phyloP scores from a whole-genome alignment of 1,140 invertebrate genomes.

The Panonychus citri region DNA sequence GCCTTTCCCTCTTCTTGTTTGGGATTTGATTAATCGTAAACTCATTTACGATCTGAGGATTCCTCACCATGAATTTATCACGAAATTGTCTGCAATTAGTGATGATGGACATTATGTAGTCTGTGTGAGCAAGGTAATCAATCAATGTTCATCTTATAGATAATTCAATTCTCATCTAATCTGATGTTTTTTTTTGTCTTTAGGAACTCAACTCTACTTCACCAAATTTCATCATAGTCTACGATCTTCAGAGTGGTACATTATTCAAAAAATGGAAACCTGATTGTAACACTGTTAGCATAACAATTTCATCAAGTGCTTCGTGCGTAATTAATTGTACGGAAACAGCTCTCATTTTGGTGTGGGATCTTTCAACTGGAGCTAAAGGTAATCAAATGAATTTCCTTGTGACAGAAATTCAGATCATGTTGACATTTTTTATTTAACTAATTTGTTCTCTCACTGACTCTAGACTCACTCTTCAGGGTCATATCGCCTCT shows the following conservation, averaged over 20 bases:
- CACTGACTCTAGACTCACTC: constrained; percentile 33
- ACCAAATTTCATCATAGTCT: constrained; percentile 69
- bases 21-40: constrained; percentile 57
- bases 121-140: constrained; percentile 29
- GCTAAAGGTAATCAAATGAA: constrained; percentile 19
- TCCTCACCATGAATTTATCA: constrained; percentile 66
- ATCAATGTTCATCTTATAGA: neutral
- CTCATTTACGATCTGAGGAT: constrained; percentile 61
- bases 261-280: constrained; percentile 66
- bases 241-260: constrained; percentile 72
- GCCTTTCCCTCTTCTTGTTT: constrained; percentile 62
- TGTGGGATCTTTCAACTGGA: constrained; percentile 68
- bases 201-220: constrained; percentile 54
- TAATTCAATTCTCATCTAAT: neutral
- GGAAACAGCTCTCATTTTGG: constrained; percentile 51
- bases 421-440: no score
- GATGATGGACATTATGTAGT: constrained; percentile 46
- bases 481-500: constrained; percentile 47
- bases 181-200: constrained; percentile 21
- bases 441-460: no score
- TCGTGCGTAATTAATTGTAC: constrained; percentile 56
- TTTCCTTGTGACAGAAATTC: no score
- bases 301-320: constrained; percentile 52
- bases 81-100: constrained; percentile 55
- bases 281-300: constrained; percentile 44